Conservation (phyloP, 2,113 vertebrate genomes). For the Gavia stellata region DNA sequence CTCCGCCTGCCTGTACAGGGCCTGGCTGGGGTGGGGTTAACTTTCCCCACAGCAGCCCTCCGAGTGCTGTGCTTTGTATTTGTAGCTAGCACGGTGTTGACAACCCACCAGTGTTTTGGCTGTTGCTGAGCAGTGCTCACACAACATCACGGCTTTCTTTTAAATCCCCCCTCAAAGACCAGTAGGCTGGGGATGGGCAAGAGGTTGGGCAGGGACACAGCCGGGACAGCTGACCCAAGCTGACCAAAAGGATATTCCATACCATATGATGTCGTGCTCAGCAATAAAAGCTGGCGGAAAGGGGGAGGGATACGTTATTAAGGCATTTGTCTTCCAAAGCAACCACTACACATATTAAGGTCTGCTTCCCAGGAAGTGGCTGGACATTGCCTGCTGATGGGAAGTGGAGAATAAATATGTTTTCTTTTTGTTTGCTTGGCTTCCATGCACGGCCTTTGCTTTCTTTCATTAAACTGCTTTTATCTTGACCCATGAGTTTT, state of each 20-base stretch:
- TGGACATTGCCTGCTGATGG: background rate
- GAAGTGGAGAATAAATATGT: background rate
- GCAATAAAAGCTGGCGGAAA: background rate
- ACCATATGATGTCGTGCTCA: background rate
- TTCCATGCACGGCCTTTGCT: fast-evolving
- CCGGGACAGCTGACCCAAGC: background rate
- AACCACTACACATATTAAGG: background rate
- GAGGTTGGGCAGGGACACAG: background rate
- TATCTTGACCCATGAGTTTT: background rate
- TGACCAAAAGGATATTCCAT: background rate
- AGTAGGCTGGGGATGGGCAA: background rate
- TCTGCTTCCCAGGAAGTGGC: background rate
- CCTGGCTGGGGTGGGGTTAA: background rate
- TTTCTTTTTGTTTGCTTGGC: background rate
- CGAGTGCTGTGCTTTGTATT: background rate
- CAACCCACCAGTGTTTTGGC: background rate
- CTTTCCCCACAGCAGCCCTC: background rate
- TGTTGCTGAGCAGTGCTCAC: background rate
- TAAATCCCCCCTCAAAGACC: background rate
- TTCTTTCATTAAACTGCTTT: background rate
- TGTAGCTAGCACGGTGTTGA: background rate
- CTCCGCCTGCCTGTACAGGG: background rate
- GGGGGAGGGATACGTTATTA: fast-evolving
- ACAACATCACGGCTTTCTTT: background rate
- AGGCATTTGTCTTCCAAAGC: background rate